These are phyloP conservation scores for Heliothis virescens DNA, from an alignment of 1,140 invertebrate species.

Conservation along the genomic window DNA sequence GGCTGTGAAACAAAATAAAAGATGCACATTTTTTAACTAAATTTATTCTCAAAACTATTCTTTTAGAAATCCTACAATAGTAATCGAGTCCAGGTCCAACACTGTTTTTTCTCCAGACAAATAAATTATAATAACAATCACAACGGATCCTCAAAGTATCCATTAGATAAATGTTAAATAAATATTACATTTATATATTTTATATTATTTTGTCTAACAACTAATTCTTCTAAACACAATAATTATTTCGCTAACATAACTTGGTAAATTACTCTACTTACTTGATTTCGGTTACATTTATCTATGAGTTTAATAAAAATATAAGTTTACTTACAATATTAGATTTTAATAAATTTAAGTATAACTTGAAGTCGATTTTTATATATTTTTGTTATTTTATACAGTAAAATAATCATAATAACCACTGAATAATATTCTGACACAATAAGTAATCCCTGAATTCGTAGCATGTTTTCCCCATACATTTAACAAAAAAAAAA, in stretches of 20 bases:
- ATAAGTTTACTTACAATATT: conserved; percentile 40
- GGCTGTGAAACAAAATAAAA: conserved; percentile 17
- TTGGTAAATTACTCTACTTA: conserved; percentile 41
- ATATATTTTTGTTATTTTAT: background rate
- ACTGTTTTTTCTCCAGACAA: conserved; percentile 61
- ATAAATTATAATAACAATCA: conserved; percentile 38
- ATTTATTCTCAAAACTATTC: conserved; percentile 75
- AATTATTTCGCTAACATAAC: conserved; percentile 34
- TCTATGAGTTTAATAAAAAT: conserved; percentile 23
- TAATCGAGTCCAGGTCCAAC: conserved; percentile 67
- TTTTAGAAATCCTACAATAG: conserved; percentile 72
- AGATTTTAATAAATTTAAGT: conserved; percentile 19
- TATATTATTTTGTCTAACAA: background rate
- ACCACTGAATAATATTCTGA: background rate
- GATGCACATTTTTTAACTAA: conserved; percentile 63
- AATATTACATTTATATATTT: conserved; percentile 16
- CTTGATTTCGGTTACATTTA: conserved; percentile 37
- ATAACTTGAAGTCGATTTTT: conserved; percentile 23
- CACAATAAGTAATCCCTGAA: background rate
- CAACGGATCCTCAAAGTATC: conserved; percentile 41
- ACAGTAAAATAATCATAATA: conserved; percentile 14
- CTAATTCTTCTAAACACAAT: conserved; percentile 38
- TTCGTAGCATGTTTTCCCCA: background rate
- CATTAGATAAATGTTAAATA: conserved; percentile 32
- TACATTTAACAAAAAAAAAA: background rate